Percentiles rank a stretch among this genome's conserved stretches.
These are phyloP conservation scores for Acleris cristana DNA, from an alignment of 2,888 invertebrate species.

Conservation along the genomic window DNA sequence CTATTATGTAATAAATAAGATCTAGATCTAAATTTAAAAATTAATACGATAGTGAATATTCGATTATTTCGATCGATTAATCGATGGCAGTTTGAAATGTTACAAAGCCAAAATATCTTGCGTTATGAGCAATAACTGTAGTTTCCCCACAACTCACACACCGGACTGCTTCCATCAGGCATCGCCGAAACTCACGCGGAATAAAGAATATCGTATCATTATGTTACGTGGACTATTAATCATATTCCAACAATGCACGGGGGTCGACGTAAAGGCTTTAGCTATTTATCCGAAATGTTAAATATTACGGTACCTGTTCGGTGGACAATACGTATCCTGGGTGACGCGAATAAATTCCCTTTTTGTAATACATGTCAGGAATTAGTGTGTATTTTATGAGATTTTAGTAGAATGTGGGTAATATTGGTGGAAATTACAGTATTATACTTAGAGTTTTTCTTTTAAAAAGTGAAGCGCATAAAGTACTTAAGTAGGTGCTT, in stretches of 20 bases:
- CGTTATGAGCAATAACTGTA: not conserved
- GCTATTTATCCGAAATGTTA: constrained; percentile 70
- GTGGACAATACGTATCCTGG: constrained; percentile 38
- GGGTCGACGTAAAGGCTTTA: constrained; percentile 69
- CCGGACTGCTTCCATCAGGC: constrained; percentile 33
- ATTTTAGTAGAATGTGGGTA: too few relatives aligned
- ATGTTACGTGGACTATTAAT: constrained; percentile 70
- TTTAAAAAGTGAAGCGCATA: too few relatives aligned
- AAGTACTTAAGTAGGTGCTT: too few relatives aligned
- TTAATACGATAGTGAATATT: too few relatives aligned
- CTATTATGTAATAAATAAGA: too few relatives aligned
- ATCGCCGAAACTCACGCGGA: constrained; percentile 37
- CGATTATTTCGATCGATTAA: too few relatives aligned
- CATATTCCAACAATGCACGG: constrained; percentile 74
- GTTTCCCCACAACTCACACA: not conserved
- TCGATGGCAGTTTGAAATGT: too few relatives aligned
- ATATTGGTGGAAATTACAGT: too few relatives aligned
- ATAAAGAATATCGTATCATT: constrained; percentile 72
- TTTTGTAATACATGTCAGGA: not conserved
- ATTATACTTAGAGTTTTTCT: too few relatives aligned
- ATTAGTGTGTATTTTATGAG: not conserved
- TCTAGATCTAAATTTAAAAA: too few relatives aligned
- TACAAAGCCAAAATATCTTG: too few relatives aligned
- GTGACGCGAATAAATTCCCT: constrained; percentile 12
- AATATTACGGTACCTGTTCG: constrained; percentile 54